Evolutionary conservation across 2,797 vertebrate species (phyloP), one percentile per base, ranked within the genome.

Genomic region (Paramormyrops hopkinsi): DNA sequence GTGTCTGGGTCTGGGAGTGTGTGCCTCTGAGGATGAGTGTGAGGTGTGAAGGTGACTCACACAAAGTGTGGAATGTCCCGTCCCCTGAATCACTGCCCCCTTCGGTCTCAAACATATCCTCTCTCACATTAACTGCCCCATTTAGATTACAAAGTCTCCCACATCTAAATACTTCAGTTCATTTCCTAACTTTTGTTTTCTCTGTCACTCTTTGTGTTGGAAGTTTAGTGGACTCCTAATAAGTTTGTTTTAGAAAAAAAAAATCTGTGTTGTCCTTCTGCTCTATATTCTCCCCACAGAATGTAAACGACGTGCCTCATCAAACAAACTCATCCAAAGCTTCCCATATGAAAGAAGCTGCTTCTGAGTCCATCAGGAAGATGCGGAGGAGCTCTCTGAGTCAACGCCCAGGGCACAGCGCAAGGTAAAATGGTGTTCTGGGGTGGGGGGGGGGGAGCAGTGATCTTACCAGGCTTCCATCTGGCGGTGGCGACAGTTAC

Each of bases 301-400:
- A 33, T 86, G 76, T 54, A 19, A 33, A 87, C 8, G 4, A 65
- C 25, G 29, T 76, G 48, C 17, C 87, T 46, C 86, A 50, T 41
- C 56, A 87, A 50, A 29, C 19, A 29, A 48, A 44, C 44, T 76
- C 87, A 29, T 89, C 90, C 82, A 90, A 69, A 53, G 19, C 37
- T 59, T 50, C 73, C n/a, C 73, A 91, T 37, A 65, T 88, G 85
- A 89, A 90, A 53, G 90, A 90, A 56, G 86, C 90, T n/a, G 79
- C 48, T 17, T 65, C 90, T 33, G 37, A 46, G 37, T 69, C 89
- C 37, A 83, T 79, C 86, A 88, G 90, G 9, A 53, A 88, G 84
- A 88, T 92, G 91, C 85, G 88, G 73, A 50, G 37, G 90, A 92
- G 92, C 83, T 91, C 85, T 82, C 54, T 87, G 86, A 88, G 89